A percentile compares a stretch with the other conserved stretches of the same genome.
Conservation (phyloP, 37 sponge, comb jelly and placozoan genomes). For the Theonella swinhoei region DNA sequence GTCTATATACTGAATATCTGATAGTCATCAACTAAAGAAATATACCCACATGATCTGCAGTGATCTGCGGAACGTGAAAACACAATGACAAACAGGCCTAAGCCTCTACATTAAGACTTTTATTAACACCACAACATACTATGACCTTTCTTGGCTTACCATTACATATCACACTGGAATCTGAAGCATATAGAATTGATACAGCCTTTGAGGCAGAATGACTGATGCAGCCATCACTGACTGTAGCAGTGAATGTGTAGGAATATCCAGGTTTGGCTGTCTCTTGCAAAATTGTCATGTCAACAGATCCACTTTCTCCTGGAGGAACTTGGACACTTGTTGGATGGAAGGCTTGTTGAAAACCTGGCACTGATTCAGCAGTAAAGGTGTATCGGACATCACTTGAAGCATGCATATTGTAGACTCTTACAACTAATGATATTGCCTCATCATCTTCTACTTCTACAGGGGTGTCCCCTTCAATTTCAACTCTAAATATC, state of each 20-base stretch:
- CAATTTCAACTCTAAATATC: neutral
- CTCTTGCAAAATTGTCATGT: neutral
- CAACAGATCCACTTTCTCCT: neutral
- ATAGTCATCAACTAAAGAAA: too few species aligned
- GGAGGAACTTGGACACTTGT: neutral
- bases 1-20: too few species aligned
- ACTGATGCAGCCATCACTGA: neutral
- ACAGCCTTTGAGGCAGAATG: neutral
- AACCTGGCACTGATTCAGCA: neutral
- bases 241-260: neutral
- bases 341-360: neutral
- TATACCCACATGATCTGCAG: too few species aligned
- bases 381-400: neutral
- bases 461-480: neutral
- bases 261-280: neutral
- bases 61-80: too few species aligned
- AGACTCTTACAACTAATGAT: neutral
- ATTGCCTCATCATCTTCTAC: neutral
- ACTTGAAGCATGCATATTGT: neutral
- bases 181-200: too few species aligned
- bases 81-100: too few species aligned
- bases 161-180: too few species aligned
- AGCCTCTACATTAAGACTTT: too few species aligned
- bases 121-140: too few species aligned
- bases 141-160: too few species aligned